Percentiles rank a stretch among this genome's conserved stretches.
Evolutionary conservation across 1,140 invertebrate species (phyloP).

Genomic region (Laodelphax striatellus): DNA sequence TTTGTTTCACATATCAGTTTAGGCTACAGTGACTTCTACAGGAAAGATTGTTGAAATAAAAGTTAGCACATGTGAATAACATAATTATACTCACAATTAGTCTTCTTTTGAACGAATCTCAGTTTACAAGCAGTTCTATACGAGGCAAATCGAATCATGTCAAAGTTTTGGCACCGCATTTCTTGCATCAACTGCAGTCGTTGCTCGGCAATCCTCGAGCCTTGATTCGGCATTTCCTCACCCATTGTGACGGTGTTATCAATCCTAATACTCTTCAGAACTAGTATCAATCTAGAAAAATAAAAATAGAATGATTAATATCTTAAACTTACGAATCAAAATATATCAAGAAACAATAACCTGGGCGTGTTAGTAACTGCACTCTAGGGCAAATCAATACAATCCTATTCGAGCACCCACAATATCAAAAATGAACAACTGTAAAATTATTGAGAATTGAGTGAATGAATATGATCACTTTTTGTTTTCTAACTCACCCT

Average conservation of each 20-base stretch:
- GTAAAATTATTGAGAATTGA: no score
- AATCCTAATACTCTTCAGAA: no score
- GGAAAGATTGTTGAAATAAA: no score
- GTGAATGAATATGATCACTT: no score
- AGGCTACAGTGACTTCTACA: no score
- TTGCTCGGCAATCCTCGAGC: slow-evolving; percentile 15
- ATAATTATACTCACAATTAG: slow-evolving; percentile 57
- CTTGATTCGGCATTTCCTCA: slow-evolving; percentile 5
- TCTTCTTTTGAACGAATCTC: slow-evolving; percentile 93
- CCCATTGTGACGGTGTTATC: slow-evolving; percentile 1
- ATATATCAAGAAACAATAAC: background rate
- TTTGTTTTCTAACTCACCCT: no score
- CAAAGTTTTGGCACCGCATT: slow-evolving; percentile 84
- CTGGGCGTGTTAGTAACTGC: background rate
- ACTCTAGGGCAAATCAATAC: background rate
- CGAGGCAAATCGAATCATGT: slow-evolving; percentile 90
- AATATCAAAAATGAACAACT: background rate
- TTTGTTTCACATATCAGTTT: no score
- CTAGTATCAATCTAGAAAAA: no score
- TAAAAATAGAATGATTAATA: no score
- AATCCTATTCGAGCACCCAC: background rate
- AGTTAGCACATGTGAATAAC: no score
- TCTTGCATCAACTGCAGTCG: slow-evolving; percentile 50
- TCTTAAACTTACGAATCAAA: background rate
- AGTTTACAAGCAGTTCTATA: slow-evolving; percentile 95